Conservation (phyloP, 2,888 invertebrate genomes). For the Xanthia togata region DNA sequence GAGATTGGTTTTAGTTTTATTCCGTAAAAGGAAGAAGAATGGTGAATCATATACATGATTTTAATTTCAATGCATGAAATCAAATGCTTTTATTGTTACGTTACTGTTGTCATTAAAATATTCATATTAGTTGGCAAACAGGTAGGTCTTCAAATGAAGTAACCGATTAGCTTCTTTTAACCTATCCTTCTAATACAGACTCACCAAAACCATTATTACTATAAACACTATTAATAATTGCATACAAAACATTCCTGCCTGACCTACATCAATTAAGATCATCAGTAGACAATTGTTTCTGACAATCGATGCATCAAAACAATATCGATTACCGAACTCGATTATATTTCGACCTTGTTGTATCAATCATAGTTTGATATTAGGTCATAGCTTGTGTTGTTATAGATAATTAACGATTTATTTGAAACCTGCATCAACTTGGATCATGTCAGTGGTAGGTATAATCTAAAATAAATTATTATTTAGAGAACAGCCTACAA, state of each 20-base stretch:
- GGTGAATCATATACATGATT: not conserved
- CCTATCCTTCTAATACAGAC: not conserved
- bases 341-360: constrained; percentile 74
- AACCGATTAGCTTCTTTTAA: not conserved
- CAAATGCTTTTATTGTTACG: not conserved
- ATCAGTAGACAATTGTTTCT: constrained; percentile 74
- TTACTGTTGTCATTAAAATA: not conserved
- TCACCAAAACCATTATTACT: constrained; percentile 7
- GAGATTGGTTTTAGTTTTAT: not conserved
- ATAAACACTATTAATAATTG: constrained; percentile 24
- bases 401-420: constrained; percentile 27
- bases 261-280: constrained; percentile 79
- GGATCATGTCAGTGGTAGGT: not conserved
- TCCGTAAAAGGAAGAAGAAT: constrained; percentile 5
- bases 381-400: constrained; percentile 30
- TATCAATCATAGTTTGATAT: constrained; percentile 71
- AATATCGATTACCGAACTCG: constrained; percentile 69
- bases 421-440: constrained; percentile 23
- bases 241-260: constrained; percentile 54
- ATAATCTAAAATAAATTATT: no score
- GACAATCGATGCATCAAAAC: constrained; percentile 60
- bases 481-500: not conserved
- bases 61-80: not conserved
- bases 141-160: not conserved
- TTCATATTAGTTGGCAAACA: not conserved